Percentiles rank a stretch among this genome's conserved stretches.
These are phyloP conservation scores for Auanema freiburgensis DNA, from an alignment of 2,888 invertebrate genomes.

Conservation along the genomic window DNA sequence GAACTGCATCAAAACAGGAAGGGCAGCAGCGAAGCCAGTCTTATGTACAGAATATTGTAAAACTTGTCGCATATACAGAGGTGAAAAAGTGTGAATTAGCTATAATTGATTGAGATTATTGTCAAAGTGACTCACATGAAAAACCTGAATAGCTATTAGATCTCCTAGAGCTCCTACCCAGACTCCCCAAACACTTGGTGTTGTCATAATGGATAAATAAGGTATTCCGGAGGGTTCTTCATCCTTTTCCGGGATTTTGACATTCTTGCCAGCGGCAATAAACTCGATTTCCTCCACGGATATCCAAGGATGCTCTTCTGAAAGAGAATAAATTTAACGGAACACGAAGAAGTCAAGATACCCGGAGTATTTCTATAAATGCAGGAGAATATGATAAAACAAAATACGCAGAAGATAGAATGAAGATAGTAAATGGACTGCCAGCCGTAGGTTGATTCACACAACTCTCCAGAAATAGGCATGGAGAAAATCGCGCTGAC, in stretches of 20 bases:
- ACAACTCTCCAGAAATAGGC: conserved; percentile 45
- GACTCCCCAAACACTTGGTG: conserved; percentile 60
- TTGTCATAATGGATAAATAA: conserved; percentile 51
- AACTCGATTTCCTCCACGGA: conserved; percentile 20
- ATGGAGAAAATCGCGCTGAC: conserved; percentile 42
- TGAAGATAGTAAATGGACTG: conserved; percentile 59
- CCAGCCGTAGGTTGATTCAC: conserved; percentile 53
- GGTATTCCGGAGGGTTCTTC: conserved; percentile 37
- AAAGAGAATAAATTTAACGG: conserved; percentile 1
- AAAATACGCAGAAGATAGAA: conserved; percentile 41
- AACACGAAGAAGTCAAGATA: conserved; percentile 12
- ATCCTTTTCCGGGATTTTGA: conserved; percentile 5
- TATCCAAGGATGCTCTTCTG: conserved; percentile 28
- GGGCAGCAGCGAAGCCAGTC: conserved; percentile 61
- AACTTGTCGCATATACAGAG: conserved; percentile 43
- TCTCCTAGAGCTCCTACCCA: conserved; percentile 62
- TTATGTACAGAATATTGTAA: conserved; percentile 57
- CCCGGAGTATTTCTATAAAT: conserved; percentile 41
- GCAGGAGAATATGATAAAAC: conserved; percentile 45
- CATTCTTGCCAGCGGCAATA: conserved; percentile 31
- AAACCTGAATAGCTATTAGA: conserved; percentile 57
- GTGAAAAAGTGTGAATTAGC: conserved; percentile 51
- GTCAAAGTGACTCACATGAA: neutral
- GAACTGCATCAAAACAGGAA: conserved; percentile 61
- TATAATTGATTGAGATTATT: conserved; percentile 18